Evolutionary conservation across 2,888 invertebrate genomes (phyloP).

Genomic region (Furcula furcula): DNA sequence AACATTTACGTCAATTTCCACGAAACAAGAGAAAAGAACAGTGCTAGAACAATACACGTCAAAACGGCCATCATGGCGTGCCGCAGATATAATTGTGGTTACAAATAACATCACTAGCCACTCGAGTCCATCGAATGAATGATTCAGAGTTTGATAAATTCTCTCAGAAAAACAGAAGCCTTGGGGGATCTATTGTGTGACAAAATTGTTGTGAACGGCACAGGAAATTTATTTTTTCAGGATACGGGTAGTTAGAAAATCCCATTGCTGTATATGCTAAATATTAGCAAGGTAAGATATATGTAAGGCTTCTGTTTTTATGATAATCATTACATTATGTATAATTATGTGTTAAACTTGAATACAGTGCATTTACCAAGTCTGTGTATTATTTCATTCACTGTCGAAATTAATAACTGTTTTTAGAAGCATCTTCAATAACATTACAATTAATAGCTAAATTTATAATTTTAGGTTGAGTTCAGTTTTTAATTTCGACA

Average conservation of each 20-base stretch:
- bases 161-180: conserved; percentile 51
- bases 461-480: no score
- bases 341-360: conserved; percentile 25
- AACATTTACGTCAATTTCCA: no score
- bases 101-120: conserved; percentile 6
- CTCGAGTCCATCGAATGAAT: conserved; percentile 9
- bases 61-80: no score
- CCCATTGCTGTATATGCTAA: conserved; percentile 72
- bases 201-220: conserved; percentile 13
- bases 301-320: conserved; percentile 69
- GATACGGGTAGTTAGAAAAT: conserved; percentile 70
- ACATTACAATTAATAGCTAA: no score
- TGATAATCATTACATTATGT: conserved; percentile 24
- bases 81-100: conserved; percentile 6
- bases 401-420: no score
- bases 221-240: conserved; percentile 55
- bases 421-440: no score
- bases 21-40: no score
- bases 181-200: conserved; percentile 14
- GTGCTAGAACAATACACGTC: no score
- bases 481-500: no score
- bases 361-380: conserved; percentile 42
- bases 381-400: conserved; percentile 43
- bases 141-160: conserved; percentile 3
- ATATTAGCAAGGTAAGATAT: conserved; percentile 46